Evolutionary conservation across 2,888 invertebrate genomes (phyloP).

Genomic region (Tenthredo livida): DNA sequence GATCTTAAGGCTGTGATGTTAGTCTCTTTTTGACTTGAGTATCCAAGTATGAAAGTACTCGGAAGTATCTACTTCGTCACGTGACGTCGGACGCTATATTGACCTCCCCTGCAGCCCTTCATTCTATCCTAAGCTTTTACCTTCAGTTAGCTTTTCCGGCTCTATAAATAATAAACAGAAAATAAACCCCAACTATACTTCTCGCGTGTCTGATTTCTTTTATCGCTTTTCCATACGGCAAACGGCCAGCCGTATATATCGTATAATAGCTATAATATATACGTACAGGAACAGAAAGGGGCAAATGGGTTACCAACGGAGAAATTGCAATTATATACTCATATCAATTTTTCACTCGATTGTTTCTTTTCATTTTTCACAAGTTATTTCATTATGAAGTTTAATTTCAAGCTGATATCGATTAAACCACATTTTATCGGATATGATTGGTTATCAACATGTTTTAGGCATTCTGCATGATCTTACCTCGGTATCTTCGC

Average conservation of each 20-base stretch:
- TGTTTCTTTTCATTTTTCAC: neutral
- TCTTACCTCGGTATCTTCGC: neutral
- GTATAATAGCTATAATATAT: neutral
- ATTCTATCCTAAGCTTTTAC: conserved; percentile 2
- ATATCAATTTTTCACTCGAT: neutral
- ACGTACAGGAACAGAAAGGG: neutral
- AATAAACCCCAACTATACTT: neutral
- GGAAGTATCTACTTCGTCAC: conserved; percentile 35
- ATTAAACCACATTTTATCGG: neutral
- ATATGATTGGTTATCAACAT: neutral
- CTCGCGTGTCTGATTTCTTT: conserved; percentile 20
- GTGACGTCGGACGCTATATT: conserved; percentile 17
- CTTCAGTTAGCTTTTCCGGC: neutral
- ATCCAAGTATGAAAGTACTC: conserved; percentile 12
- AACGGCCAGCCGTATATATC: neutral
- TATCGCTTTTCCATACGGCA: conserved; percentile 9
- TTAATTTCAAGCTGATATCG: neutral
- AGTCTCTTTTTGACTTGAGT: conserved; percentile 13
- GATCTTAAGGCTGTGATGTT: conserved; percentile 28
- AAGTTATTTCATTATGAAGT: neutral
- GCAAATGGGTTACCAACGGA: neutral
- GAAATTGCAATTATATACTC: neutral
- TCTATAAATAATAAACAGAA: conserved; percentile 22
- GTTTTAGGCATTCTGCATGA: neutral
- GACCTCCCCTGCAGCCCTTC: conserved; percentile 11